phyloP scores from a whole-genome alignment of 2,113 vertebrate species.

The Prochilodus magdalenae region DNA sequence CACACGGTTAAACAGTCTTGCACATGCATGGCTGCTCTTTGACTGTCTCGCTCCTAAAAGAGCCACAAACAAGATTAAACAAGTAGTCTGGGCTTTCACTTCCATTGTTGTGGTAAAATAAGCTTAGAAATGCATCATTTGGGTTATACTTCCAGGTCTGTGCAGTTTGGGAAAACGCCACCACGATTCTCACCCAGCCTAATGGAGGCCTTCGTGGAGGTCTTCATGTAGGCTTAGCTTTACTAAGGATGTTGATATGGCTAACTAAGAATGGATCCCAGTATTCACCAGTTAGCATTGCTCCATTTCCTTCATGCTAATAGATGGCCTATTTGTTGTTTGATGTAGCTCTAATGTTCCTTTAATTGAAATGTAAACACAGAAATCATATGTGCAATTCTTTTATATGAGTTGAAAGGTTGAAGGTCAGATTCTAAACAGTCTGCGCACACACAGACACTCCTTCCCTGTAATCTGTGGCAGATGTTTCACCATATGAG shows the following conservation, averaged over 20 bases:
- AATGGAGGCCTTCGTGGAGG: not conserved
- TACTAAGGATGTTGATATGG: too few relatives aligned
- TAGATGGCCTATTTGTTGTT: too few relatives aligned
- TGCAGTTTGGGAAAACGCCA: not conserved
- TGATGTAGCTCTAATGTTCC: too few relatives aligned
- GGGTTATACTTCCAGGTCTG: too few relatives aligned
- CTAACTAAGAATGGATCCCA: too few relatives aligned
- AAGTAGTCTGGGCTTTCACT: not conserved
- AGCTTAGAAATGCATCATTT: too few relatives aligned
- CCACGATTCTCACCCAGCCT: not conserved
- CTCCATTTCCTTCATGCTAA: too few relatives aligned
- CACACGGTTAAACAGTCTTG: not conserved
- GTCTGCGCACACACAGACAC: not conserved
- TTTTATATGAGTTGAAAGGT: too few relatives aligned
- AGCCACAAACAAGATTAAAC: constrained; percentile 20
- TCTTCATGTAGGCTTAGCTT: not conserved
- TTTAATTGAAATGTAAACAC: too few relatives aligned
- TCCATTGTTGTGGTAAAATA: too few relatives aligned
- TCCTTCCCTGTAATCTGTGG: constrained; percentile 55
- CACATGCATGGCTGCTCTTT: not conserved
- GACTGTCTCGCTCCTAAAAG: not conserved
- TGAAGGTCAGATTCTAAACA: not conserved
- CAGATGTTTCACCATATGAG: constrained; percentile 64
- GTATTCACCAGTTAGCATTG: too few relatives aligned
- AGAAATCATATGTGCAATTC: too few relatives aligned